phyloP scores from a whole-genome alignment of 2,113 vertebrate genomes.

The Oenanthe oenanthe region DNA sequence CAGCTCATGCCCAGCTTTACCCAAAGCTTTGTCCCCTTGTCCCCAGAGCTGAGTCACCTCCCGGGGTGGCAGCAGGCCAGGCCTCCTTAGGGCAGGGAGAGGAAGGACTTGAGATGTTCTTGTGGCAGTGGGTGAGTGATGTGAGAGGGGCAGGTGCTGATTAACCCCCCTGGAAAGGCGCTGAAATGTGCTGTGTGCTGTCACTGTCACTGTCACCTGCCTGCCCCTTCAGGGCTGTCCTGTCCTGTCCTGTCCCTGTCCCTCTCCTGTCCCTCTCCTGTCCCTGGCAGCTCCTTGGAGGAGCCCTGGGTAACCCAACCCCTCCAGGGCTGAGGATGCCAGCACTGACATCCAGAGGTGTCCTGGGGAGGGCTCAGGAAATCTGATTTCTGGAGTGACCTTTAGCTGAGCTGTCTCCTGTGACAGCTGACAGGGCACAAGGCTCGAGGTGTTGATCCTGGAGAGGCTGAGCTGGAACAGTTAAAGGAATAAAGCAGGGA shows the following conservation, averaged over 20 bases:
- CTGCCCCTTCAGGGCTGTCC: neutral
- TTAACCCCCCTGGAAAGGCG: neutral
- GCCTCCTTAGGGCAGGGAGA: neutral
- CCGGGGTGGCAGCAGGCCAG: neutral
- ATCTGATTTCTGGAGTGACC: conserved; percentile 60
- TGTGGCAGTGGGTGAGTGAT: neutral
- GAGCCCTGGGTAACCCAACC: conserved; percentile 32
- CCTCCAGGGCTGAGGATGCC: conserved; percentile 32
- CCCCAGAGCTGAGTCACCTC: neutral
- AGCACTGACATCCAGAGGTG: conserved; percentile 9
- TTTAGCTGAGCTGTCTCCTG: neutral
- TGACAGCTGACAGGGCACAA: neutral
- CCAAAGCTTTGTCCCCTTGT: neutral
- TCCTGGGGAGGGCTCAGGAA: neutral
- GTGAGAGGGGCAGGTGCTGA: neutral
- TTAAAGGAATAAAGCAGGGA: neutral
- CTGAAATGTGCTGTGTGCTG: neutral
- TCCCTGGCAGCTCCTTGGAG: neutral
- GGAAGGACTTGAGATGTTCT: neutral
- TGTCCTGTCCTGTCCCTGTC: neutral
- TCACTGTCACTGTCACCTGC: neutral
- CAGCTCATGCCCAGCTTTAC: neutral
- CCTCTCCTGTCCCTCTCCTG: neutral
- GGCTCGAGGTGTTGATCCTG: neutral
- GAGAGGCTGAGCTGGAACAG: neutral